Percentiles rank a stretch among this genome's conserved stretches.
phyloP scores from a whole-genome alignment of 1,140 invertebrate species.

The Ceratoteleas bidentatus region DNA sequence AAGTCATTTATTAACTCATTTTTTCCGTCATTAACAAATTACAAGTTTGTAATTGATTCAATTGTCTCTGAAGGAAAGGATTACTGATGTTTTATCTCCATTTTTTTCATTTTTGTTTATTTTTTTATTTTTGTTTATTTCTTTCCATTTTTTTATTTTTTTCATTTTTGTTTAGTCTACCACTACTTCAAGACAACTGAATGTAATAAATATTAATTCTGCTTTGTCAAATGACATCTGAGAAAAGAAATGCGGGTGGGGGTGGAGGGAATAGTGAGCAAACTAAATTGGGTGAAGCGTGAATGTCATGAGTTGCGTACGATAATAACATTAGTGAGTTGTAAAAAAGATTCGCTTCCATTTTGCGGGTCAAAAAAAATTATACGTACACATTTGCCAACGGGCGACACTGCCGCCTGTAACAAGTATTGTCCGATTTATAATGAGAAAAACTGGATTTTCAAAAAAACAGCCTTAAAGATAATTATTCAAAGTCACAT shows the following conservation, averaged over 20 bases:
- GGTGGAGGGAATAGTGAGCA: neutral
- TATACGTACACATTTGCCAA: slow-evolving; percentile 83
- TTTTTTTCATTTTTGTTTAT: too few relatives aligned
- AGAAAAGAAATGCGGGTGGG: too few relatives aligned
- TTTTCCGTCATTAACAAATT: too few relatives aligned
- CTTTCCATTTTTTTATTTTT: too few relatives aligned
- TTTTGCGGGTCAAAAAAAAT: slow-evolving; percentile 66
- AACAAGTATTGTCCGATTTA: slow-evolving; percentile 76
- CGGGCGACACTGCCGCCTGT: slow-evolving; percentile 80
- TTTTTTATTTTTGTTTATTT: too few relatives aligned
- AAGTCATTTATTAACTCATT: neutral
- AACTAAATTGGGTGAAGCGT: slow-evolving; percentile 44
- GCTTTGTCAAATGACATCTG: too few relatives aligned
- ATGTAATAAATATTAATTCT: too few relatives aligned
- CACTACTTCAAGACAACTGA: too few relatives aligned
- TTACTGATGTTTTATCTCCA: too few relatives aligned
- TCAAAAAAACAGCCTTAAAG: neutral
- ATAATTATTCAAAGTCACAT: neutral
- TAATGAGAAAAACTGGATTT: slow-evolving; percentile 15
- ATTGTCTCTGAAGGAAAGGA: neutral
- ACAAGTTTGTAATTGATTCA: neutral
- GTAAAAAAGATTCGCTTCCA: slow-evolving; percentile 12
- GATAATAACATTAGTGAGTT: slow-evolving; percentile 36
- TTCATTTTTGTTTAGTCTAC: too few relatives aligned
- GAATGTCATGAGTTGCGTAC: slow-evolving; percentile 43